A percentile compares a stretch with the other conserved stretches of the same genome.
Conservation (phyloP, 2,888 invertebrate species). For the Pseudococcus longispinus region DNA sequence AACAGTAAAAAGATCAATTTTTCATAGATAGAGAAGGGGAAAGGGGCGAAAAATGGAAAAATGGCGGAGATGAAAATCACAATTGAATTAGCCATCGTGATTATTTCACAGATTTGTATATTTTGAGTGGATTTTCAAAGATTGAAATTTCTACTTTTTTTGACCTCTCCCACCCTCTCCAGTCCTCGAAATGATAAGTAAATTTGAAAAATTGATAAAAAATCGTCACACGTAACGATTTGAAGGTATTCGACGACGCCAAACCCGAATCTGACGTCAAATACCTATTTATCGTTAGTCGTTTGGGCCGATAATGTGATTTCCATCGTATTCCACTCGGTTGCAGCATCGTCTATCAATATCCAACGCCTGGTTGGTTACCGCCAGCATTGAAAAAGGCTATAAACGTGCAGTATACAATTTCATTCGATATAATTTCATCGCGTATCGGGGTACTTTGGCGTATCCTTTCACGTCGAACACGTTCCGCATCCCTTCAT, state of each 20-base stretch:
- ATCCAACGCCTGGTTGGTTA: background rate
- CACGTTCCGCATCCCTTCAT: slow-evolving; percentile 6
- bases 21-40: too few species aligned
- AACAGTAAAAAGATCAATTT: too few species aligned
- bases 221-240: background rate
- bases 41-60: too few species aligned
- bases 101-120: too few species aligned
- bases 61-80: too few species aligned
- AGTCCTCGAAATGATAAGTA: background rate
- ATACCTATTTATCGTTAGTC: background rate
- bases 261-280: background rate
- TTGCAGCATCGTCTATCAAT: background rate
- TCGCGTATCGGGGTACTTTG: background rate
- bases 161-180: background rate
- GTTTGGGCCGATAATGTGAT: background rate
- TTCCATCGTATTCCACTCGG: background rate
- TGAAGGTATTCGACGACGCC: background rate
- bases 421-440: background rate
- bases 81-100: too few species aligned
- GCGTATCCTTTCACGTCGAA: background rate
- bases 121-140: background rate
- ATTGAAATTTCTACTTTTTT: background rate
- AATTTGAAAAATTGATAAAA: background rate
- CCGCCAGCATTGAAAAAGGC: background rate
- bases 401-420: background rate